phyloP scores from a whole-genome alignment of 2,888 invertebrate species.

The Heliconius aoede region DNA sequence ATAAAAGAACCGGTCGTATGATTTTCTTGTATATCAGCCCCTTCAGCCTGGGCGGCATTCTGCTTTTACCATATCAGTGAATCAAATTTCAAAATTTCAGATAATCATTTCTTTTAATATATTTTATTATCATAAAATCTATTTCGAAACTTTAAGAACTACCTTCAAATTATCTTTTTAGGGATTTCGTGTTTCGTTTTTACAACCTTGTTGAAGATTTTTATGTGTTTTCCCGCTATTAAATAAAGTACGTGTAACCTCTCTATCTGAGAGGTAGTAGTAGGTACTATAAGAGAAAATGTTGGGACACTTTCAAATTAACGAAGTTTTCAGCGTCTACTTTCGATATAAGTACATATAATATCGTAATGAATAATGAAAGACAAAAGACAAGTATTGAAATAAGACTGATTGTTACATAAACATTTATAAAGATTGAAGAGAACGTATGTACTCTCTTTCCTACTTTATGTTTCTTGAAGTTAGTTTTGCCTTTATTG shows the following conservation, averaged over 20 bases:
- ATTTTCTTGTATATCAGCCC: no score
- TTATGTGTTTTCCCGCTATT: neutral
- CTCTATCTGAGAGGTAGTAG: neutral
- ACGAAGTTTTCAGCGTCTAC: neutral
- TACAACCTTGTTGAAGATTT: neutral
- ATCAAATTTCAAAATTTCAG: no score
- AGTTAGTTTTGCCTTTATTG: neutral
- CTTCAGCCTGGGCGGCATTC: no score
- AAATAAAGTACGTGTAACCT: conserved; percentile 13
- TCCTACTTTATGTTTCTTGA: neutral
- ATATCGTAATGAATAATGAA: neutral
- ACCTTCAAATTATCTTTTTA: neutral
- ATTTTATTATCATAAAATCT: no score
- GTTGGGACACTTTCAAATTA: neutral
- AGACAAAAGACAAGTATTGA: neutral
- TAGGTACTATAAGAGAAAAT: neutral
- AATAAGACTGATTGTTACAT: neutral
- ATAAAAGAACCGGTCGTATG: no score
- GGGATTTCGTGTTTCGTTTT: neutral
- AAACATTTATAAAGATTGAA: neutral
- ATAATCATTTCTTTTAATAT: no score
- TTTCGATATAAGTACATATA: neutral
- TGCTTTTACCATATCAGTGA: no score
- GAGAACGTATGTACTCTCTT: neutral
- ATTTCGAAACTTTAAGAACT: neutral